A percentile compares a stretch with the other conserved stretches of the same genome.
These are phyloP conservation scores for Hydrotaea diabolus DNA, from an alignment of 2,888 invertebrate genomes.

Conservation along the genomic window DNA sequence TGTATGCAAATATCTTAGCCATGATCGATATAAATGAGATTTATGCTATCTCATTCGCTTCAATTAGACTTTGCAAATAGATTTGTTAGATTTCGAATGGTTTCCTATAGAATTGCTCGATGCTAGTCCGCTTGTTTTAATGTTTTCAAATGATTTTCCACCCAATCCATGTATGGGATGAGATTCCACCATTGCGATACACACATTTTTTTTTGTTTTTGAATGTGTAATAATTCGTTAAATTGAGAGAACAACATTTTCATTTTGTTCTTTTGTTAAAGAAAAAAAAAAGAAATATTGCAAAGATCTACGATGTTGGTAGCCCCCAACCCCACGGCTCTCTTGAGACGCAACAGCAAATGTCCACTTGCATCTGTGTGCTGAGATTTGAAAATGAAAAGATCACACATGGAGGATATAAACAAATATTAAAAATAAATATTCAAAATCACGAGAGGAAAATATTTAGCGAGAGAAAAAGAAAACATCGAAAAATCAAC, in stretches of 20 bases:
- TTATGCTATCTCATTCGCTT: background rate
- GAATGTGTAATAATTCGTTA: slow-evolving; percentile 26
- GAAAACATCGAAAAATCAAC: slow-evolving; percentile 47
- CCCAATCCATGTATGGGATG: slow-evolving; percentile 81
- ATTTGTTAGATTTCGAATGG: background rate
- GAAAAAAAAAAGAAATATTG: slow-evolving; percentile 10
- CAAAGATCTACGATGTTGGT: slow-evolving; percentile 29
- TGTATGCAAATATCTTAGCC: background rate
- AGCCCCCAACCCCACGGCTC: slow-evolving; percentile 39
- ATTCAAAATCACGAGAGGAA: slow-evolving; percentile 16
- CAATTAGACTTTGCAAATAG: background rate
- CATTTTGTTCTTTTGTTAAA: slow-evolving; percentile 9
- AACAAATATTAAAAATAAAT: slow-evolving; percentile 53
- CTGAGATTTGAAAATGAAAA: slow-evolving; percentile 10
- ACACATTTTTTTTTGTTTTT: slow-evolving; percentile 21
- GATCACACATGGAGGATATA: slow-evolving; percentile 59
- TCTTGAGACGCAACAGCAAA: background rate
- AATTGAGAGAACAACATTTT: slow-evolving; percentile 52
- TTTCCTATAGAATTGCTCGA: background rate
- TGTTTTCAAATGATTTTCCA: slow-evolving; percentile 73
- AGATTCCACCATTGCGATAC: slow-evolving; percentile 72
- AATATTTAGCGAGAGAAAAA: slow-evolving; percentile 42
- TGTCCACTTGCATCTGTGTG: slow-evolving; percentile 46
- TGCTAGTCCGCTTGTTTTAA: too few relatives aligned
- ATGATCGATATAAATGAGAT: background rate